Percentiles rank a stretch among this genome's conserved stretches.
phyloP scores from a whole-genome alignment of 2,113 vertebrate species.

The Boulengeromyrus knoepffleri region DNA sequence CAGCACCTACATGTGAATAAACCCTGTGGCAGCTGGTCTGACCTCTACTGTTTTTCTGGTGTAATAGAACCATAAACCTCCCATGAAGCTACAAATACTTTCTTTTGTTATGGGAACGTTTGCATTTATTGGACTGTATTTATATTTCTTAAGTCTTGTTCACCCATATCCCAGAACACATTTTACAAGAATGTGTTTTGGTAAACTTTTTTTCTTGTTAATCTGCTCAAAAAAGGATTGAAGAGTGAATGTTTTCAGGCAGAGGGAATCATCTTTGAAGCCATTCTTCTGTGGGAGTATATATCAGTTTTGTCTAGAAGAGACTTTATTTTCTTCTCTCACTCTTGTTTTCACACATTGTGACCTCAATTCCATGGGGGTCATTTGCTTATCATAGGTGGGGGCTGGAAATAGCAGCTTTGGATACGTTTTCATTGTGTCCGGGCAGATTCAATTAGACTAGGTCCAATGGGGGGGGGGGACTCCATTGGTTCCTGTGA shows the following conservation, averaged over 20 bases:
- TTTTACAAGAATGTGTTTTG: neutral
- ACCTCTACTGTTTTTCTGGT: neutral
- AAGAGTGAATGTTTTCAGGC: conserved; percentile 38
- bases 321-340: conserved; percentile 62
- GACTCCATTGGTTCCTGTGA: conserved; percentile 34
- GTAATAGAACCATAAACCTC: neutral
- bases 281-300: conserved; percentile 50
- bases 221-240: conserved; percentile 7
- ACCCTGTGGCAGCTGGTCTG: neutral
- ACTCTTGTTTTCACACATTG: conserved; percentile 70
- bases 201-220: neutral
- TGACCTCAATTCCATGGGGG: conserved; percentile 82
- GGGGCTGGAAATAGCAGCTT: conserved; percentile 58
- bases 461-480: conserved; percentile 17
- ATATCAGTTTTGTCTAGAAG: conserved; percentile 55
- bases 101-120: neutral
- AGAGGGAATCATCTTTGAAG: conserved; percentile 50
- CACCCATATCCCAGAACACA: neutral
- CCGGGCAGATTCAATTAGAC: conserved; percentile 80
- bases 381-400: conserved; percentile 81
- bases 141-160: neutral
- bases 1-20: neutral
- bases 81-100: neutral
- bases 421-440: conserved; percentile 71
- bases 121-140: neutral